Evolutionary conservation across 2,888 invertebrate species (phyloP).

Genomic region (Taphrorychus bicolor): DNA sequence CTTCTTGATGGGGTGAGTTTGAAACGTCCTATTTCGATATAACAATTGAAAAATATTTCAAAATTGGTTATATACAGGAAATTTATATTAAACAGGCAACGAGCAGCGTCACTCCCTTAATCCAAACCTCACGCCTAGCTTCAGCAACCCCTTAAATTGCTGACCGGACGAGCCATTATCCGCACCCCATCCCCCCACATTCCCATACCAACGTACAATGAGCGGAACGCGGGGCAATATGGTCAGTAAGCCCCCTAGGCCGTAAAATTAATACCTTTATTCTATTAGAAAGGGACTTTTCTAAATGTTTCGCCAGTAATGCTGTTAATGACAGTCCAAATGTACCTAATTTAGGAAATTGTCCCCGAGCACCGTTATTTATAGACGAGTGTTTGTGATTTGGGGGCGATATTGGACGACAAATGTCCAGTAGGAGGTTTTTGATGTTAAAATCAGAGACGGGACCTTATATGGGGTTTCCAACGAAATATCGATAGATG

Average conservation of each 20-base stretch:
- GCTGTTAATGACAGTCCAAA: conserved; percentile 38
- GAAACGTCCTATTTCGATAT: too few species aligned
- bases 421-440: not conserved
- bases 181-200: not conserved
- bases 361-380: conserved; percentile 27
- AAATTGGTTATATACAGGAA: too few species aligned
- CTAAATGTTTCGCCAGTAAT: conserved; percentile 33
- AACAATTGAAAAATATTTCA: too few species aligned
- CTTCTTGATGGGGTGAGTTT: too few species aligned
- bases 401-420: not conserved
- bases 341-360: conserved; percentile 32
- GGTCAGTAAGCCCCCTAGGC: conserved; percentile 21
- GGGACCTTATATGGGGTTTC: too few species aligned
- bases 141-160: not conserved
- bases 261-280: conserved; percentile 39
- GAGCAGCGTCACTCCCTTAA: not conserved
- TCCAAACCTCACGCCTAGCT: not conserved
- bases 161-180: not conserved
- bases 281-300: conserved; percentile 37
- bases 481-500: too few species aligned
- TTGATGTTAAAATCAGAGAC: too few species aligned
- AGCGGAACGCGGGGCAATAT: conserved; percentile 14
- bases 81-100: too few species aligned
- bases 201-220: not conserved
- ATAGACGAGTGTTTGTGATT: conserved; percentile 13